Conservation (phyloP, 2,888 invertebrate species). For the Antitype chi region DNA sequence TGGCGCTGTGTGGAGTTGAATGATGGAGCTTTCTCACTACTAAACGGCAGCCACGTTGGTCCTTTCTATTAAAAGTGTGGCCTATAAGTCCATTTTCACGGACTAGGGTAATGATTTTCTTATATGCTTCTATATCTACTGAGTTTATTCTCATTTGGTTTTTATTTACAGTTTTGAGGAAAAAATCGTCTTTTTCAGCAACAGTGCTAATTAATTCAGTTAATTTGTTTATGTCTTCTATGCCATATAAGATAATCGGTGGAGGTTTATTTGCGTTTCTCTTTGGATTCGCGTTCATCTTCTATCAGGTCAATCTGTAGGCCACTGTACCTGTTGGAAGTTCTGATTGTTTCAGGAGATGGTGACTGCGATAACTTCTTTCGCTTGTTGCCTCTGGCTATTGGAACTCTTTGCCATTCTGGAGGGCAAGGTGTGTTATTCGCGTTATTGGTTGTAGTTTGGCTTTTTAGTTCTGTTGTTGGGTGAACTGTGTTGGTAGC, state of each 20-base stretch:
- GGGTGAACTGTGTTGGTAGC: not conserved
- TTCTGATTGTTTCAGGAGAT: slow-evolving; percentile 7
- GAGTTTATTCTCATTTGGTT: slow-evolving; percentile 15
- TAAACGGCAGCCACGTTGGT: slow-evolving; percentile 6
- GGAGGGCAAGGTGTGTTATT: not conserved
- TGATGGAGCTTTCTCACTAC: slow-evolving; percentile 29
- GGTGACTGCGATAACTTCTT: slow-evolving; percentile 3
- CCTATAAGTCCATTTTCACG: slow-evolving; percentile 22
- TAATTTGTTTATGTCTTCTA: slow-evolving; percentile 14
- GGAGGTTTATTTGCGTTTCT: not conserved
- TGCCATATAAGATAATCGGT: slow-evolving; percentile 9
- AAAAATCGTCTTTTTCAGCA: not conserved
- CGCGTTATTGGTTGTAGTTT: not conserved
- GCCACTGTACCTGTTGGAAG: not conserved
- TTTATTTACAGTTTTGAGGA: slow-evolving; percentile 8
- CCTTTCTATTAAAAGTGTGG: slow-evolving; percentile 25
- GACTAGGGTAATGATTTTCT: slow-evolving; percentile 7
- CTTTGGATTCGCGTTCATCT: not conserved
- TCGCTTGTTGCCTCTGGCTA: slow-evolving; percentile 1
- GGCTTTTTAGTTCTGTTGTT: not conserved
- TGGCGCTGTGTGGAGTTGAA: slow-evolving; percentile 8
- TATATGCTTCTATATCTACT: slow-evolving; percentile 5
- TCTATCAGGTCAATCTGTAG: slow-evolving; percentile 14
- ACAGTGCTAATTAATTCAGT: slow-evolving; percentile 10
- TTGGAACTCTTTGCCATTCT: slow-evolving; percentile 16